Percentiles rank a stretch among this genome's conserved stretches.
Evolutionary conservation across 2,113 vertebrate species (phyloP).

Genomic region (Tautogolabrus adspersus): DNA sequence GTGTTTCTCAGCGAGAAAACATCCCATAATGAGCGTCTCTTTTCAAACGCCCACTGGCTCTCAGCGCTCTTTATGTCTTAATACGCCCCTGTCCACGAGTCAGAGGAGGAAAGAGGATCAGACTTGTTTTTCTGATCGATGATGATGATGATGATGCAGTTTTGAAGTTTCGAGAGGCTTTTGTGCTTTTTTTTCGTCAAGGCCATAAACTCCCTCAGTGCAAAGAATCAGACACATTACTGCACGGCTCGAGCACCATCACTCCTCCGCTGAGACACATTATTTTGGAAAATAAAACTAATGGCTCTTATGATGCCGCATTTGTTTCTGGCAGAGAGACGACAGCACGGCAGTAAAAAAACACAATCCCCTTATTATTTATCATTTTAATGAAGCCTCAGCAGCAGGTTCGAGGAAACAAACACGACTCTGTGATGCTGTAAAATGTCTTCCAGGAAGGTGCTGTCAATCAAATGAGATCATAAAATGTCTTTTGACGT

Average conservation of each 20-base stretch:
- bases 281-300: background rate
- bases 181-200: background rate
- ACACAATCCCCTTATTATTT: background rate
- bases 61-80: conserved; percentile 22
- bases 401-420: too few species aligned
- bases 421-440: too few species aligned
- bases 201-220: background rate
- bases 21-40: conserved; percentile 59
- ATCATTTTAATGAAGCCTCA: background rate
- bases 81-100: background rate
- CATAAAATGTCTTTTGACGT: too few species aligned
- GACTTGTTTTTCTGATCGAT: conserved; percentile 15
- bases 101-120: background rate
- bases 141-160: background rate
- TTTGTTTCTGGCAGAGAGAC: background rate
- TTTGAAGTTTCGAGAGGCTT: background rate
- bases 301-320: background rate
- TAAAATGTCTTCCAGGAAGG: too few species aligned
- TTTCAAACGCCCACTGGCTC: conserved; percentile 35
- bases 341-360: background rate
- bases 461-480: too few species aligned
- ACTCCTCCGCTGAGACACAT: background rate
- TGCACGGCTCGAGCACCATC: background rate
- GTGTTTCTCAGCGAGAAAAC: conserved; percentile 42
- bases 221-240: background rate